These are phyloP conservation scores for Himantopus leucocephalus DNA, from an alignment of 2,113 vertebrate genomes.

Conservation along the genomic window DNA sequence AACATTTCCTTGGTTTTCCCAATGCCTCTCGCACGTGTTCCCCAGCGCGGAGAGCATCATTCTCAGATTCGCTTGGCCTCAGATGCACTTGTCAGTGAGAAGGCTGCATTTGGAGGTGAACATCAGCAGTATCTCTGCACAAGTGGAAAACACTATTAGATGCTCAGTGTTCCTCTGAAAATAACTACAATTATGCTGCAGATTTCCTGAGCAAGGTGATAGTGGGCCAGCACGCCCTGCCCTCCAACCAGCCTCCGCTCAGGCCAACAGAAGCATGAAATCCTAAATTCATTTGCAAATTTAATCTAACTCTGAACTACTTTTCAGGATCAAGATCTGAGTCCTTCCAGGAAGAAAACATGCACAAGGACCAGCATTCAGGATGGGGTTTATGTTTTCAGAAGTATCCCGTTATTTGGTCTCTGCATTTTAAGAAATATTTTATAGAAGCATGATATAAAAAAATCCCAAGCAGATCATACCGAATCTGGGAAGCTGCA, in stretches of 20 bases:
- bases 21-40: background rate
- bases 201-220: fast-evolving
- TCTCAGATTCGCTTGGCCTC: background rate
- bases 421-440: background rate
- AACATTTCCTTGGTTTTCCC: constrained; percentile 12
- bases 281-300: background rate
- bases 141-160: background rate
- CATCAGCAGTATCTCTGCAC: background rate
- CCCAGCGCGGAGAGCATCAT: background rate
- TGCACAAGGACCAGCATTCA: background rate
- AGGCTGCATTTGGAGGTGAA: background rate
- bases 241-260: fast-evolving
- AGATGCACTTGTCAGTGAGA: background rate
- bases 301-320: background rate
- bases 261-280: background rate
- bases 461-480: background rate
- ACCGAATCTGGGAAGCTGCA: background rate
- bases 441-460: background rate
- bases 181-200: fast-evolving
- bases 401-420: background rate
- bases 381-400: background rate
- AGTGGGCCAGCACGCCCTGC: background rate
- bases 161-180: background rate
- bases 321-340: background rate
- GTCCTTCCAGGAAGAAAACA: background rate